Conservation (phyloP, 2,797 vertebrate species). For the Gobionotothen gibberifrons region DNA sequence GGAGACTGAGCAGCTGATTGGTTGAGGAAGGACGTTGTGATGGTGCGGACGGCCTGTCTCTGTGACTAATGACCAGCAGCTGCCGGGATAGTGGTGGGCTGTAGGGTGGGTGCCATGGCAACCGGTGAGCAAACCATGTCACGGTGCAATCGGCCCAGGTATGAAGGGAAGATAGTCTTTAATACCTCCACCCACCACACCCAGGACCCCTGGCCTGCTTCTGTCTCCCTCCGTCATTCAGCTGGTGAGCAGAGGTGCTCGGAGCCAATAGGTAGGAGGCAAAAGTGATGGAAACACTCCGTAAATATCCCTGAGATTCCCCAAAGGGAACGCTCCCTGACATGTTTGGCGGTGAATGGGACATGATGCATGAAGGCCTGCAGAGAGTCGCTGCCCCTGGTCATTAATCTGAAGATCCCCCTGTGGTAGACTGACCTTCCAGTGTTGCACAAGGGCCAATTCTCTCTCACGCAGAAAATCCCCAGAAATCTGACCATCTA, state of each 20-base stretch:
- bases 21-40: conserved; percentile 59
- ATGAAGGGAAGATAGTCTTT: conserved; percentile 32
- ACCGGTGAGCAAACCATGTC: conserved; percentile 55
- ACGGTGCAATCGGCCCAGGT: conserved; percentile 67
- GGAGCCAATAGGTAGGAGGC: conserved; percentile 51
- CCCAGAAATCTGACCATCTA: conserved; percentile 41
- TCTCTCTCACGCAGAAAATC: conserved; percentile 47
- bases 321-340: conserved; percentile 65
- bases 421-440: conserved; percentile 74
- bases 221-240: conserved; percentile 52
- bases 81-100: conserved; percentile 62
- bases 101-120: conserved; percentile 73
- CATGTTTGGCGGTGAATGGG: conserved; percentile 71
- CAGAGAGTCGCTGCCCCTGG: conserved; percentile 59
- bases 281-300: conserved; percentile 70
- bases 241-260: conserved; percentile 11
- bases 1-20: conserved; percentile 66
- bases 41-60: conserved; percentile 63
- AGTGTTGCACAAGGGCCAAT: conserved; percentile 52
- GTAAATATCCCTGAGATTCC: conserved; percentile 73
- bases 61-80: conserved; percentile 77
- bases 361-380: conserved; percentile 76
- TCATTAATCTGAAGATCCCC: conserved; percentile 78
- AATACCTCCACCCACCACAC: conserved; percentile 30
- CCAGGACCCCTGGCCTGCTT: conserved; percentile 33